Percentiles rank a stretch among this genome's conserved stretches.
Evolutionary conservation across 2,888 invertebrate genomes (phyloP).

Genomic region (Endomychus coccineus): DNA sequence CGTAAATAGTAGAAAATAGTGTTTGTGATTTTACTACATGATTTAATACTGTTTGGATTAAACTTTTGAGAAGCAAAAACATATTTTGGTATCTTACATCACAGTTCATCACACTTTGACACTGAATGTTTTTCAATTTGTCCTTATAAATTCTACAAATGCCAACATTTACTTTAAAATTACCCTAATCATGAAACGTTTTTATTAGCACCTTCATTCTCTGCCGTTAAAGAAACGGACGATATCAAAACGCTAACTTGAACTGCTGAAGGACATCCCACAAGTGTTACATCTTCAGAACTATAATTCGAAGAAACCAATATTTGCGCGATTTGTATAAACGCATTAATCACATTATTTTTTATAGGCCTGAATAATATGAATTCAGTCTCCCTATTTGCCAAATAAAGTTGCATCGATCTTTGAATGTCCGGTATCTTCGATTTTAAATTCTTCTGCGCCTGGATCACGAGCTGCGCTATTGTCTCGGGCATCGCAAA

Average conservation of each 20-base stretch:
- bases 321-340: conserved; percentile 76
- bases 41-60: no score
- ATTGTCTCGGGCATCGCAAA: conserved; percentile 68
- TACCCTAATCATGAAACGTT: no score
- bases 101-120: no score
- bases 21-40: no score
- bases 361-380: conserved; percentile 92
- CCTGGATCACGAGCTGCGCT: conserved; percentile 65
- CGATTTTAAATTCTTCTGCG: conserved; percentile 70
- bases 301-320: conserved; percentile 68
- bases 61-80: no score
- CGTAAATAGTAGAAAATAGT: no score
- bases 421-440: conserved; percentile 74
- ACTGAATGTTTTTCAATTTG: no score
- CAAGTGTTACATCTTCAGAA: conserved; percentile 72
- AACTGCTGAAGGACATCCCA: conserved; percentile 88
- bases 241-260: conserved; percentile 86
- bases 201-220: conserved; percentile 16
- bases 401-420: conserved; percentile 90
- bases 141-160: no score
- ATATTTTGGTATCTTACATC: no score
- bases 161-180: no score
- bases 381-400: conserved; percentile 94
- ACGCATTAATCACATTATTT: conserved; percentile 84
- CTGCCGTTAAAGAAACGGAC: conserved; percentile 61